Evolutionary conservation across 2,797 vertebrate species (phyloP).

Genomic region (Cercopithecus mitis): DNA sequence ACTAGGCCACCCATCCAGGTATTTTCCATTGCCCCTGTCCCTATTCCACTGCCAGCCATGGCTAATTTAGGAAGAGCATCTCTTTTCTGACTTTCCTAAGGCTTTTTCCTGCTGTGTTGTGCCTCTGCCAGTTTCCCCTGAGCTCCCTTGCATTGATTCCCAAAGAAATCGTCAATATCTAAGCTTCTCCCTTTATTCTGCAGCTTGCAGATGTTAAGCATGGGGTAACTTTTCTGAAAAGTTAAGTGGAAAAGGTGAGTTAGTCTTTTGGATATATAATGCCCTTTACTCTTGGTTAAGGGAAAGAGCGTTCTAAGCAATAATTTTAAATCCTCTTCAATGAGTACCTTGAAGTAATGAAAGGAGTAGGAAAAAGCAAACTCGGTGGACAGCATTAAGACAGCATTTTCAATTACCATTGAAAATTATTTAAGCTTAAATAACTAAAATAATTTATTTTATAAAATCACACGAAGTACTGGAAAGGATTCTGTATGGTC

Average conservation of each 20-base stretch:
- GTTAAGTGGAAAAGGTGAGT: slow-evolving; percentile 49
- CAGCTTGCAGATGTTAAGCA: slow-evolving; percentile 4
- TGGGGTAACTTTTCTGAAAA: slow-evolving; percentile 45
- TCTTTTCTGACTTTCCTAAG: background rate
- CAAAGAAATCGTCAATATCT: slow-evolving; percentile 37
- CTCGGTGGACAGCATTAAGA: slow-evolving; percentile 20
- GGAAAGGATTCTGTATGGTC: slow-evolving; percentile 43
- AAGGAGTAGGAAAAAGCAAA: slow-evolving; percentile 22
- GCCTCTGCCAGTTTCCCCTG: background rate
- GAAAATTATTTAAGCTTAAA: slow-evolving; percentile 73
- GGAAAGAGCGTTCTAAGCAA: slow-evolving; percentile 71
- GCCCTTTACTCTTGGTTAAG: slow-evolving; percentile 17
- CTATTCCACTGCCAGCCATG: background rate
- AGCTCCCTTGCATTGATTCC: slow-evolving; percentile 44
- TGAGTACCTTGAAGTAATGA: slow-evolving; percentile 51
- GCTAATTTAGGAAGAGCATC: background rate
- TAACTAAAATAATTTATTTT: slow-evolving; percentile 67
- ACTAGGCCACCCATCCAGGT: background rate
- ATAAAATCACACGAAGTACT: slow-evolving; percentile 8
- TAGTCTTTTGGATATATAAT: slow-evolving; percentile 1
- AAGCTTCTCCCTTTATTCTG: background rate
- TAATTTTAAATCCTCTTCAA: slow-evolving; percentile 70
- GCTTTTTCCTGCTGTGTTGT: background rate
- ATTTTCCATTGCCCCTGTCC: background rate
- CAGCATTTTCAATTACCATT: slow-evolving; percentile 49